Evolutionary conservation across 2,113 vertebrate species (phyloP).

Genomic region (Rutilus rutilus): DNA sequence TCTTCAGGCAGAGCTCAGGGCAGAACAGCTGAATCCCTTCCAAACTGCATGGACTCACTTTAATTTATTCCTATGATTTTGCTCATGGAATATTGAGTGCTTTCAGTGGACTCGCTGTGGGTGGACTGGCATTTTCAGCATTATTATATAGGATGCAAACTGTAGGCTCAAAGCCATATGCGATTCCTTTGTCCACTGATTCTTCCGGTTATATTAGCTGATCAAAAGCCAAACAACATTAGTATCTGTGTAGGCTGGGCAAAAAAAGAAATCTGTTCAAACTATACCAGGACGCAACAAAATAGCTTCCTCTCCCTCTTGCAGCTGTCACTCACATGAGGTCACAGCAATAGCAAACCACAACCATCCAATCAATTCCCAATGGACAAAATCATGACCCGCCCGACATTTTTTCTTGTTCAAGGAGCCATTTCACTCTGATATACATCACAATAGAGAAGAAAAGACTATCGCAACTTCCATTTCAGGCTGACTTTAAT

Average conservation of each 20-base stretch:
- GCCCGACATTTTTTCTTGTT: too few species aligned
- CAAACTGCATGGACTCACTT: slow-evolving; percentile 34
- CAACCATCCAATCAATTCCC: too few species aligned
- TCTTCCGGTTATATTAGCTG: not conserved
- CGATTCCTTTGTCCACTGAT: not conserved
- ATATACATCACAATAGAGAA: too few species aligned
- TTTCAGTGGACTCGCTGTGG: slow-evolving; percentile 14
- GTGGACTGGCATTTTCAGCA: slow-evolving; percentile 34
- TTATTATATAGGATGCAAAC: not conserved
- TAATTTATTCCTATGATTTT: slow-evolving; percentile 36
- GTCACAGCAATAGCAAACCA: too few species aligned
- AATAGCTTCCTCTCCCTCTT: too few species aligned
- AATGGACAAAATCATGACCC: too few species aligned
- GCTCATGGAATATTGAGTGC: slow-evolving; percentile 44
- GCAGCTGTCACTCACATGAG: too few species aligned
- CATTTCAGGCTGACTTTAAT: too few species aligned
- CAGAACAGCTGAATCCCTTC: slow-evolving; percentile 35
- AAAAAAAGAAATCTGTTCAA: not conserved
- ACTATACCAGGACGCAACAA: not conserved
- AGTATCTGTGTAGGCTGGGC: not conserved
- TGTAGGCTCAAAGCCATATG: not conserved
- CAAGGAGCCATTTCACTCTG: too few species aligned
- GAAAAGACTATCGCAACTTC: too few species aligned
- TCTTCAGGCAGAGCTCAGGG: slow-evolving; percentile 5
- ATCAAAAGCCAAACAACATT: slow-evolving; percentile 21